Evolutionary conservation across 2,888 invertebrate species (phyloP).

Genomic region (Meloe dianella): DNA sequence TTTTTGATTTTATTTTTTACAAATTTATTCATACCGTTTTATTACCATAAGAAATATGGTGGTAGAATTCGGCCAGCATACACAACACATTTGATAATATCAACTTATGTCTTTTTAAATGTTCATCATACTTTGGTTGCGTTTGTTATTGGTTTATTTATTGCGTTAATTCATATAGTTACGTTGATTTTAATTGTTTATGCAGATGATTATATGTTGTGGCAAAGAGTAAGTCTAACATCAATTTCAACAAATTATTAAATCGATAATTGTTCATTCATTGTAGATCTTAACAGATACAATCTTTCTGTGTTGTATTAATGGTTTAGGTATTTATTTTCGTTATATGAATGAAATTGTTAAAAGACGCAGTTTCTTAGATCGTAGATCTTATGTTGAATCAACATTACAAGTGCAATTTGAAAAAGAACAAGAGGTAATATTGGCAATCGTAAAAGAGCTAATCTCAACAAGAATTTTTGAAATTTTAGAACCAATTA

Average conservation of each 20-base stretch:
- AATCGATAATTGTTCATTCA: slow-evolving; percentile 28
- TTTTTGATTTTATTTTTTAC: slow-evolving; percentile 59
- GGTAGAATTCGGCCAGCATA: slow-evolving; percentile 70
- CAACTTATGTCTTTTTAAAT: slow-evolving; percentile 84
- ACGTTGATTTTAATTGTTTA: slow-evolving; percentile 66
- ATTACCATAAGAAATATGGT: slow-evolving; percentile 60
- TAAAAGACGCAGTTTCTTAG: slow-evolving; percentile 84
- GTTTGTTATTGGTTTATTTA: slow-evolving; percentile 71
- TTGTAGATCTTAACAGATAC: slow-evolving; percentile 72
- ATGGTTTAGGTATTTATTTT: slow-evolving; percentile 85
- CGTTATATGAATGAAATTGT: slow-evolving; percentile 88
- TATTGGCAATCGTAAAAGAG: no score
- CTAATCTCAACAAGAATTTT: slow-evolving; percentile 21
- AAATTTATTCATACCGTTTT: slow-evolving; percentile 72
- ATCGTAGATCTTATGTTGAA: slow-evolving; percentile 84
- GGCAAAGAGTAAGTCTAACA: slow-evolving; percentile 56
- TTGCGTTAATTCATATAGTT: slow-evolving; percentile 71
- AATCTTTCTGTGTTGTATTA: slow-evolving; percentile 75
- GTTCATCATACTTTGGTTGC: slow-evolving; percentile 76
- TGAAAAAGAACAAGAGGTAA: slow-evolving; percentile 86
- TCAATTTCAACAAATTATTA: neutral
- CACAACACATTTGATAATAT: slow-evolving; percentile 74
- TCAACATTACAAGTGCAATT: slow-evolving; percentile 81
- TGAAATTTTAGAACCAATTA: slow-evolving; percentile 76
- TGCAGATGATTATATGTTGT: slow-evolving; percentile 44